Evolutionary conservation across 1,140 invertebrate genomes (phyloP), one percentile per base, ranked within the genome.

Genomic region (Aradophagus sp.): DNA sequence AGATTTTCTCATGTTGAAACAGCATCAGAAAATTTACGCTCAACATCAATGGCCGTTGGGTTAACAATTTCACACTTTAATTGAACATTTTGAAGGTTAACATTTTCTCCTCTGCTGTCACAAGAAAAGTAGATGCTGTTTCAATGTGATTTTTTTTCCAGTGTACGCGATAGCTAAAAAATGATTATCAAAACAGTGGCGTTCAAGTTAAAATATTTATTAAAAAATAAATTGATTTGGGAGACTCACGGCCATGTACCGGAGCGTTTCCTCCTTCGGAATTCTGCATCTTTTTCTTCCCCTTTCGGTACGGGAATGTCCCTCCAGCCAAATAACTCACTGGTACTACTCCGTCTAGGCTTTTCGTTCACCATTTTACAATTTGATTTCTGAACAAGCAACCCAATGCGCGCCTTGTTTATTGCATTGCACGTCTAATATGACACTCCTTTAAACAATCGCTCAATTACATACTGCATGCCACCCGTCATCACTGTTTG

Each of bases 221-320:
- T n/a, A n/a, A n/a, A n/a, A n/a, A n/a, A n/a, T n/a, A n/a, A 63
- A 39, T 41, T 53, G 17, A 19, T 27, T 7, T 8, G 19, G 27
- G 39, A 71, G 31, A 81, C 79, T 78, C 68, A 81, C 79, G 79
- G 79, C 79, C 79, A 81, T 59, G 79, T 81, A 59, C 78, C 79
- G 27, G 77, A 77, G 27, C 79, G 78, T 52, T 74, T 78, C 47
- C 77, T 73, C 32, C 75, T 77, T 12, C 74, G 68, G 27, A 66
- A 72, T 58, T 79, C 77, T 41, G 70, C 17, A 14, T 75, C 75
- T 14, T 76, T 74, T 66, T 73, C 69, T 23, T 77, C 76, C 13
- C 35, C 58, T 13, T 50, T 74, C 8, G 59, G 71, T 38, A 65
- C 70, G 5, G 62, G 65, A 61, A 74, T 68, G 36, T 67, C 73